Base-by-base conservation (phyloP, 2,888 invertebrate species). In the Lochmaea crataegi region DNA sequence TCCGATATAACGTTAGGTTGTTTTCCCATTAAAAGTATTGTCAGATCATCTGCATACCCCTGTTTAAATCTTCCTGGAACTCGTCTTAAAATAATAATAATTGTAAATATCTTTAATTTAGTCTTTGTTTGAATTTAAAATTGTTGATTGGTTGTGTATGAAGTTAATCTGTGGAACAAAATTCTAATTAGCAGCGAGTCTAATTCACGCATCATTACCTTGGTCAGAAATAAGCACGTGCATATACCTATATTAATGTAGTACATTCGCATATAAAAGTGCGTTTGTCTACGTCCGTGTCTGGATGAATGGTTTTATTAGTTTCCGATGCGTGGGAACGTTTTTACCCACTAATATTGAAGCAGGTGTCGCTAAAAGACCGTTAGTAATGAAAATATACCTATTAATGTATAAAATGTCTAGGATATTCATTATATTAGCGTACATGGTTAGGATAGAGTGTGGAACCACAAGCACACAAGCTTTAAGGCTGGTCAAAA, bases 301-400 rank as follows among this genome's bases (percentile, higher is more conserved):
- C 16, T 32, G 32, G 42, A 53, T 65, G 60, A 51, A 41, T 57
- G 75, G 67, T 75, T 74, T 71, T 71, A 68, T 74, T 65, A 65
- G 71, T 53, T 64, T 67, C 56, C 61, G 70, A 74, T 72, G 75
- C 75, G 75, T 75, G 75, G 75, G 75, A 75, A 75, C 66, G 63
- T 67, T 70, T 75, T 72, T 66, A 66, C 72, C 65, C 56, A n/a
- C 45, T 18, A 53, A 38, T 71, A 65, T 61, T 41, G 18, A 60
- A 60, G 71, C 74, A 74, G 74, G 74, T 74, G 74, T 74, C 74
- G 60, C 51, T 22, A 32, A 67, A 60, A 32, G 71, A 71, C 74
- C 74, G 74, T 74, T 74, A 74, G 53, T 7, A 26, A 69, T 68
- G 7, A 68, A 10, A 61, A 42, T 41, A 61, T 58, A 6, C 22